Conservation (phyloP, 2,797 vertebrate genomes). For the Alosa sapidissima region DNA sequence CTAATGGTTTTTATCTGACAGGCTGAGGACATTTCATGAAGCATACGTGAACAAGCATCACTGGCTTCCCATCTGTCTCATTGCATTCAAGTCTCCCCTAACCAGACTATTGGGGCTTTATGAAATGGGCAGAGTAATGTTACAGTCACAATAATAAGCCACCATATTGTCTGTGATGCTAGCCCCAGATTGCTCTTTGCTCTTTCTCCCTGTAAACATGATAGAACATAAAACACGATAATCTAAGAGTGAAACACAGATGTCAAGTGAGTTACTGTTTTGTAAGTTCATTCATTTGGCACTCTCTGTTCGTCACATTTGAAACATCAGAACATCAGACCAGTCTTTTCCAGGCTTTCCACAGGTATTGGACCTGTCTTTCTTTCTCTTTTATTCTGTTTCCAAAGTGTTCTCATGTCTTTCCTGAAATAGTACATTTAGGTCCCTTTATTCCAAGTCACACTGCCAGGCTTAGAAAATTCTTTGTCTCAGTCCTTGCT, state of each 20-base stretch:
- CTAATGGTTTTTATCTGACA: constrained; percentile 24
- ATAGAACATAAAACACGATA: background rate
- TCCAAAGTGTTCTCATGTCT: background rate
- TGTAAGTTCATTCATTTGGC: background rate
- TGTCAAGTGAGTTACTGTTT: background rate
- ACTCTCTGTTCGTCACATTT: background rate
- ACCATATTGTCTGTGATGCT: background rate
- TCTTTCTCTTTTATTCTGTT: background rate
- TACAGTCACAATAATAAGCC: background rate
- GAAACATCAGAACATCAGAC: background rate
- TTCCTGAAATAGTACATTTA: background rate
- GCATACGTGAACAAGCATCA: constrained; percentile 14
- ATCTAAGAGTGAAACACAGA: background rate
- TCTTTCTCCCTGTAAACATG: background rate
- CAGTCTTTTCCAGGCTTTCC: background rate
- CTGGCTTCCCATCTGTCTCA: constrained; percentile 14
- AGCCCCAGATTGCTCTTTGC: background rate
- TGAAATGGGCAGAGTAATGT: constrained; percentile 1
- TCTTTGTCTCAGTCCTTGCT: background rate
- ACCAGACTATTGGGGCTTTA: background rate
- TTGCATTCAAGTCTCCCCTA: background rate
- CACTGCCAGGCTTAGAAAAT: background rate
- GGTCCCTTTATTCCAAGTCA: background rate
- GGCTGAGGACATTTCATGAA: constrained; percentile 18
- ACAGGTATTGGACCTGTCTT: background rate